phyloP scores from a whole-genome alignment of 1,140 invertebrate genomes.

The Magallana gigas region DNA sequence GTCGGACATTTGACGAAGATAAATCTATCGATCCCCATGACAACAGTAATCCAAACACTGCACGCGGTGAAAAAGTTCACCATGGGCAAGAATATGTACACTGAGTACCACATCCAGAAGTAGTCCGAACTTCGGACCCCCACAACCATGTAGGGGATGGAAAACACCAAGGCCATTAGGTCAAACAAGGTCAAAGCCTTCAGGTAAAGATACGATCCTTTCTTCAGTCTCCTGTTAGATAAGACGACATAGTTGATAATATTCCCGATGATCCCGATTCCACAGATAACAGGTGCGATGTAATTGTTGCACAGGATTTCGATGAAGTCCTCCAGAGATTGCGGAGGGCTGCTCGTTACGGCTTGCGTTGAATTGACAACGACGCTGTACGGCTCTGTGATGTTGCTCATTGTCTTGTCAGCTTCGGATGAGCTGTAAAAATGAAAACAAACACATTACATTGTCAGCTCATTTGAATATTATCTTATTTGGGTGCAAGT shows the following conservation, averaged over 20 bases:
- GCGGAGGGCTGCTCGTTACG: background rate
- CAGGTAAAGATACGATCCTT: slow-evolving; percentile 68
- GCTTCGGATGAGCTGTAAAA: too few species aligned
- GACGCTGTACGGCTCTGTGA: background rate
- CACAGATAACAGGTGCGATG: slow-evolving; percentile 63
- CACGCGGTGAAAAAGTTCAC: slow-evolving; percentile 63
- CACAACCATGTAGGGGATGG: slow-evolving; percentile 49
- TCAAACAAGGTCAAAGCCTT: slow-evolving; percentile 65
- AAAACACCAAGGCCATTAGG: slow-evolving; percentile 61
- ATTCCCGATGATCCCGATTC: slow-evolving; percentile 68
- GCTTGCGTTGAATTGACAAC: background rate
- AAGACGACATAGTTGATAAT: slow-evolving; percentile 66
- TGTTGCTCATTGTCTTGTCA: background rate
- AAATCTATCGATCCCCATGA: slow-evolving; percentile 66
- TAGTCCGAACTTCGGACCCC: slow-evolving; percentile 38
- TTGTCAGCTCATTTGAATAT: too few species aligned
- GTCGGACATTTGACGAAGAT: slow-evolving; percentile 60
- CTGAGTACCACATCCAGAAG: slow-evolving; percentile 54
- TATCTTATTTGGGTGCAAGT: too few species aligned
- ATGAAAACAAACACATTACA: too few species aligned
- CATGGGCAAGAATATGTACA: slow-evolving; percentile 60
- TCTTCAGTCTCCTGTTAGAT: slow-evolving; percentile 57
- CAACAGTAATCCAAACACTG: slow-evolving; percentile 65
- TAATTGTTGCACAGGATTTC: slow-evolving; percentile 48
- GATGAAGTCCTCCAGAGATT: background rate